Conservation (phyloP, 2,888 invertebrate species). For the Linnaemya tessellans region DNA sequence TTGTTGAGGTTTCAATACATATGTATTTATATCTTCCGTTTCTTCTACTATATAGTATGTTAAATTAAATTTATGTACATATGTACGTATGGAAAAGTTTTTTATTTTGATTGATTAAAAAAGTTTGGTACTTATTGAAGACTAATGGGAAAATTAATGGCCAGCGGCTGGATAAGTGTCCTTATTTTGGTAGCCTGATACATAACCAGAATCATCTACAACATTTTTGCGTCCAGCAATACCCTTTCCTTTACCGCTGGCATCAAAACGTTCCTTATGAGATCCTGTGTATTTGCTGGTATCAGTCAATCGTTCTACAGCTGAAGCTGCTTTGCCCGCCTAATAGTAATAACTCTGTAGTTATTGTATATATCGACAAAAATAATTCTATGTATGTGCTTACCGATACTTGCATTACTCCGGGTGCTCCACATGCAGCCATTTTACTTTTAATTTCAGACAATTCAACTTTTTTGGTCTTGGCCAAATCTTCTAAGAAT, state of each 20-base stretch:
- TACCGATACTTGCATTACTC: conserved; percentile 83
- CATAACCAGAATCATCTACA: conserved; percentile 90
- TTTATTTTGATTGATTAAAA: conserved; percentile 16
- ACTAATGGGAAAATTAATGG: conserved; percentile 80
- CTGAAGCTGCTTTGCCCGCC: conserved; percentile 83
- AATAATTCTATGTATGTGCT: conserved; percentile 50
- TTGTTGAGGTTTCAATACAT: conserved; percentile 35
- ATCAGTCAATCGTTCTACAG: conserved; percentile 90
- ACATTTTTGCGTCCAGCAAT: conserved; percentile 92
- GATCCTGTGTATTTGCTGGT: conserved; percentile 95
- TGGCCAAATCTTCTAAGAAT: conserved; percentile 93
- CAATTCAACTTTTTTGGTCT: conserved; percentile 91
- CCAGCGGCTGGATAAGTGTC: conserved; percentile 88
- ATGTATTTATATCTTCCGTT: not conserved
- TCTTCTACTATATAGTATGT: conserved; percentile 12
- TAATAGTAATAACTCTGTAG: conserved; percentile 61
- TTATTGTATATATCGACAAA: not conserved
- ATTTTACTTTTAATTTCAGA: conserved; percentile 92
- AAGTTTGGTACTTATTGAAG: not conserved
- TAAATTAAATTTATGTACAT: conserved; percentile 24
- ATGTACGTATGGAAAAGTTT: conserved; percentile 41
- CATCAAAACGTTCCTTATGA: conserved; percentile 93
- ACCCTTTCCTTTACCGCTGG: conserved; percentile 92
- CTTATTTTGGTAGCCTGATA: conserved; percentile 93
- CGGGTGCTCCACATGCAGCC: conserved; percentile 91